A percentile compares a stretch with the other conserved stretches of the same genome.
These are phyloP conservation scores for Coenobita brevimanus DNA, from an alignment of 1,140 invertebrate genomes.

Conservation along the genomic window DNA sequence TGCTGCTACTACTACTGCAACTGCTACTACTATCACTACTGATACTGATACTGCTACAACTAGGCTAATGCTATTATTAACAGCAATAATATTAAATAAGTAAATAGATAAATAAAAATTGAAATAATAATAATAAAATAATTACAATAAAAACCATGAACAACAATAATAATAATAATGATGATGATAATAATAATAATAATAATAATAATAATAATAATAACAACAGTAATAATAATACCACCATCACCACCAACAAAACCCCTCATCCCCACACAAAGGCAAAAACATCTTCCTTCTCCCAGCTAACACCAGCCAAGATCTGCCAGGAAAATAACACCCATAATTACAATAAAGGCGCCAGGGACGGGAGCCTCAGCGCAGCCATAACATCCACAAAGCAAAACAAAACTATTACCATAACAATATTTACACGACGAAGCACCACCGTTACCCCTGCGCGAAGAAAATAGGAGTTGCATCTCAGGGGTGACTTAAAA, in stretches of 20 bases:
- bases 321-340: not conserved
- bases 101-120: too few species aligned
- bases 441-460: not conserved
- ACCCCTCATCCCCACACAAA: too few species aligned
- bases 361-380: not conserved
- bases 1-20: not conserved
- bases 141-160: not conserved
- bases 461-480: constrained; percentile 51
- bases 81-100: not conserved
- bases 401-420: constrained; percentile 60
- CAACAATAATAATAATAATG: not conserved
- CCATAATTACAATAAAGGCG: constrained; percentile 1
- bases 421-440: constrained; percentile 53
- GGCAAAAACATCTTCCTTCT: too few species aligned
- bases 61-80: not conserved
- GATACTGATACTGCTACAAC: not conserved
- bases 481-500: constrained; percentile 60
- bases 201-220: constrained; percentile 36
- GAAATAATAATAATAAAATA: constrained; percentile 38
- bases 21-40: not conserved
- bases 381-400: constrained; percentile 17
- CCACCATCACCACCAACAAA: constrained; percentile 20
- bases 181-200: not conserved
- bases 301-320: not conserved
- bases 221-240: constrained; percentile 38